Percentiles rank a stretch among this genome's conserved stretches.
These are phyloP conservation scores for Salminus brasiliensis DNA, from an alignment of 2,113 vertebrate species.

Conservation along the genomic window DNA sequence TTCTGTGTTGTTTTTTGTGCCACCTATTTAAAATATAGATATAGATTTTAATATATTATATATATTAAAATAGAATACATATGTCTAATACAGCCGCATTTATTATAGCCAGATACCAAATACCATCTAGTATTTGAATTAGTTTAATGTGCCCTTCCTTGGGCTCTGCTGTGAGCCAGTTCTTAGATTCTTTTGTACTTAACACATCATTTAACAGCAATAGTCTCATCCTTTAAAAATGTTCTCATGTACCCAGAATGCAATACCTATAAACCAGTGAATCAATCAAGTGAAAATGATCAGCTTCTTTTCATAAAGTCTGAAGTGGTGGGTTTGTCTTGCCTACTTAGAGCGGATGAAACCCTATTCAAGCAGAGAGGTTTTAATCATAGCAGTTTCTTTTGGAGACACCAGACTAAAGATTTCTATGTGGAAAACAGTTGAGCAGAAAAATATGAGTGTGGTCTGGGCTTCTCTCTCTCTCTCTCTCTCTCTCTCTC, in stretches of 20 bases:
- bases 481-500: constrained; percentile 18
- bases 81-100: too few species aligned
- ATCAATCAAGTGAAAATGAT: constrained; percentile 14
- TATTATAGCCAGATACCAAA: too few species aligned
- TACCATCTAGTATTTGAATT: neutral
- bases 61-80: too few species aligned
- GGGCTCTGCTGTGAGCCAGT: neutral
- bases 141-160: neutral
- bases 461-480: constrained; percentile 53
- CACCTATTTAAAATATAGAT: too few species aligned
- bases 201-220: constrained; percentile 14
- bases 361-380: constrained; percentile 17
- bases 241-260: neutral
- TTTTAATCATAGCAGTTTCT: constrained; percentile 36
- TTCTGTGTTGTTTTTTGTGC: too few species aligned
- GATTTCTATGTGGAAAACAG: constrained; percentile 56
- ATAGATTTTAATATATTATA: too few species aligned
- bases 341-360: constrained; percentile 27
- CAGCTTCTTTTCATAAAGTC: neutral
- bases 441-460: constrained; percentile 63
- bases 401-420: constrained; percentile 39
- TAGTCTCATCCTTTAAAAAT: constrained; percentile 12
- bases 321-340: constrained; percentile 21
- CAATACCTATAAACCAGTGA: constrained; percentile 20
- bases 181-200: neutral